Evolutionary conservation across 1,140 invertebrate genomes (phyloP).

Genomic region (Grapholita molesta): DNA sequence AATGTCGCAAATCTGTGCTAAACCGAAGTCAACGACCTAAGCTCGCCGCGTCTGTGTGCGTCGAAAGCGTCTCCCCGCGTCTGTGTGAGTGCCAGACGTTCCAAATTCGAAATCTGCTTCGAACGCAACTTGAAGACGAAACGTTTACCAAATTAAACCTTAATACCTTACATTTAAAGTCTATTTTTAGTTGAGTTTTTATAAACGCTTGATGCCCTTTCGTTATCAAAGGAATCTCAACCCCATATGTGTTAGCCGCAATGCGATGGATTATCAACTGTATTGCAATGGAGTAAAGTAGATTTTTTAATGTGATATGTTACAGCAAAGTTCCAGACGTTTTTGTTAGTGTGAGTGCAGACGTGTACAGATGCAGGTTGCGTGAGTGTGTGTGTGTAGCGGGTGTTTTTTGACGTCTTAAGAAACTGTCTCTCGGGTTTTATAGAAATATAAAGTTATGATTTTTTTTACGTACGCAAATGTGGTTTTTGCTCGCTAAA

Average conservation of each 20-base stretch:
- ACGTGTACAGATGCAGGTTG: neutral
- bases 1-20: neutral
- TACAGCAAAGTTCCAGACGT: neutral
- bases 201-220: neutral
- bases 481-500: too few species aligned
- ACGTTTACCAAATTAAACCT: neutral
- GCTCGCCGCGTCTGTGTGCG: neutral
- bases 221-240: neutral
- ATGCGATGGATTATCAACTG: neutral
- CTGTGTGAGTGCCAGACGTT: neutral
- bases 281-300: neutral
- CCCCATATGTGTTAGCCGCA: neutral
- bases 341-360: neutral
- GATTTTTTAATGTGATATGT: neutral
- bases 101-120: neutral
- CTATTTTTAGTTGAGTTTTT: neutral
- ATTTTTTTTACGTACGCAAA: too few species aligned
- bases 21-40: neutral
- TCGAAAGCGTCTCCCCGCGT: neutral
- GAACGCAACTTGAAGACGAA: neutral
- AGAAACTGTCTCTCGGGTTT: neutral
- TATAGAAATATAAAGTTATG: too few species aligned
- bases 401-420: neutral
- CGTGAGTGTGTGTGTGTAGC: neutral
- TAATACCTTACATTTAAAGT: neutral